Conservation (phyloP, 1,140 invertebrate genomes). For the Zaprionus ornatus region DNA sequence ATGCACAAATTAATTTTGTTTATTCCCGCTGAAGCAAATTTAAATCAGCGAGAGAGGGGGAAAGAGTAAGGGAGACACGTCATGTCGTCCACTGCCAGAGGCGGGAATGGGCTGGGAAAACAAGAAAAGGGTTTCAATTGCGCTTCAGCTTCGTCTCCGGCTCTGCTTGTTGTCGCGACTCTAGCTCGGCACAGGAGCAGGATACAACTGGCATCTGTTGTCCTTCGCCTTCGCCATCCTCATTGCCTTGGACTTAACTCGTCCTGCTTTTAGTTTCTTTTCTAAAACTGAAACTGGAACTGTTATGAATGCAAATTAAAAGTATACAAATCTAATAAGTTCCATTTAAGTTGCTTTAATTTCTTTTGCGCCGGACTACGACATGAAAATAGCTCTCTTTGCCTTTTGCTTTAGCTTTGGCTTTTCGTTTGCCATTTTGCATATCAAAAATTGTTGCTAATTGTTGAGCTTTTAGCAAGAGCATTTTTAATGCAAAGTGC, state of each 20-base stretch:
- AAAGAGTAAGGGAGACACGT: constrained; percentile 54
- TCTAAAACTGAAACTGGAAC: constrained; percentile 22
- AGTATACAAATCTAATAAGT: constrained; percentile 83
- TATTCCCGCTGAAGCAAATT: constrained; percentile 78
- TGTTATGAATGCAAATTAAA: constrained; percentile 83
- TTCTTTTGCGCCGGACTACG: constrained; percentile 51
- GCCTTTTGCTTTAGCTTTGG: constrained; percentile 9
- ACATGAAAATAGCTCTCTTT: neutral
- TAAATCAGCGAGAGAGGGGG: constrained; percentile 66
- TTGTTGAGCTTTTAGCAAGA: constrained; percentile 80
- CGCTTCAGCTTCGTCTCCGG: constrained; percentile 6
- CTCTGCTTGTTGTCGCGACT: neutral
- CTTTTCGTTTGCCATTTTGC: constrained; percentile 60
- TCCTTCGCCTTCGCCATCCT: constrained; percentile 40
- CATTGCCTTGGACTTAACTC: constrained; percentile 40
- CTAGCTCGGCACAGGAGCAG: constrained; percentile 25
- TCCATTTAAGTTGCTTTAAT: constrained; percentile 82
- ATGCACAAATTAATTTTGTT: constrained; percentile 82
- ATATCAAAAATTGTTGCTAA: constrained; percentile 76
- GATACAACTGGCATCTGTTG: constrained; percentile 55
- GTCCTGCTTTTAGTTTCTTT: constrained; percentile 10
- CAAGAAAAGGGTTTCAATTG: constrained; percentile 74
- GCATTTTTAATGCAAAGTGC: constrained; percentile 79
- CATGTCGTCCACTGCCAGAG: constrained; percentile 65
- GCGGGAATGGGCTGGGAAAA: constrained; percentile 35